Evolutionary conservation across 37 sponge, comb jelly and placozoan species (phyloP), one percentile per base, ranked within the genome.

Genomic region (Halisarca cf. caerulea): DNA sequence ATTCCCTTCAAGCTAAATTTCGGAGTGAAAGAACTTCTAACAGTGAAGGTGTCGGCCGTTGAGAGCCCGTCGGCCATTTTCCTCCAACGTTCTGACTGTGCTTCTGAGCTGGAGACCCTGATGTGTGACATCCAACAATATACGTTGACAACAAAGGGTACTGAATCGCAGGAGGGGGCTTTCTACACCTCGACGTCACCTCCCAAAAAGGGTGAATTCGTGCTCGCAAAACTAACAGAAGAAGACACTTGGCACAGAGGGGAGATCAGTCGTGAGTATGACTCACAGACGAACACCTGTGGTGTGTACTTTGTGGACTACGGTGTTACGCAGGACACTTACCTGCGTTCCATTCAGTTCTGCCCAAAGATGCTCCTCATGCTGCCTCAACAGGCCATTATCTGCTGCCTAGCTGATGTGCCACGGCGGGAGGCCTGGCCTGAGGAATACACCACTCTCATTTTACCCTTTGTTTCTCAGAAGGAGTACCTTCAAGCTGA

Each of bases 241-340:
- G 92, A 95, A 69, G 79, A 58, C 14, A 15, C 70, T 73, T 95
- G 95, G 95, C 82, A 91, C 70, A 74, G 95, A n/a, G 92, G 87
- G 0, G 82, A 87, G 32, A 90, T 95, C 8, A 0, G 43, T 17
- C 82, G 71, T 9, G 82, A 81, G 18, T 81, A 66, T 23, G 9
- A 84, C 21, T 42, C 36, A 14, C 15, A 17, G 0, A 92, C 85
- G 0, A 54, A 60, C 17, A 83, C 78, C 2, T 36, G 60, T 2
- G 33, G 75, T 30, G 87, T 94, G 2, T 72, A 54, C 81, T 91
- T 91, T 70, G 86, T 94, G 33, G 95, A 94, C 66, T 91, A 80
- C 66, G 95, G 95, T 17, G 89, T 89, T 82, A 34, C 54, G 0
- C 92, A 91, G 30, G 38, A 35, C 1, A 68, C 91, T 11, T 24